Evolutionary conservation across 30 jellyfish, hydroid and myxozoan species (phyloP).

Genomic region (Hydra vulgaris): DNA sequence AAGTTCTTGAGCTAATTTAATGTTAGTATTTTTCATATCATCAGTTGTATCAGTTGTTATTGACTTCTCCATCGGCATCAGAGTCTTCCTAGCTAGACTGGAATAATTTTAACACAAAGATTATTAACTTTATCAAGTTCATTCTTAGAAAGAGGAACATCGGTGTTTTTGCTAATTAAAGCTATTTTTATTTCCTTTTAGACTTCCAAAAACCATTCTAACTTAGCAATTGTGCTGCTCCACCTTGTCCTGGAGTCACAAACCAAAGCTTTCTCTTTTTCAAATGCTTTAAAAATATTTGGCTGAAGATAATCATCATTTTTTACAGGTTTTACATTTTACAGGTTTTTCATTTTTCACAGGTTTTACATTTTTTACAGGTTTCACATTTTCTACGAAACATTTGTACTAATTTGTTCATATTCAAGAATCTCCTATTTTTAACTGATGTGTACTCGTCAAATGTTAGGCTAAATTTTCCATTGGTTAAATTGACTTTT

Average conservation of each 20-base stretch:
- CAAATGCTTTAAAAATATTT: neutral
- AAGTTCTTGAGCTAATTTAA: neutral
- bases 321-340: no score
- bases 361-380: no score
- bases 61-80: neutral
- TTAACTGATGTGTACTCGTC: no score
- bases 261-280: neutral
- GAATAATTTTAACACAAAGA: neutral
- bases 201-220: neutral
- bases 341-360: no score
- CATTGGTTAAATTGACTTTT: neutral
- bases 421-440: neutral
- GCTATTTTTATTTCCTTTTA: conserved; percentile 3
- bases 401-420: neutral
- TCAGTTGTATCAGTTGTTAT: neutral
- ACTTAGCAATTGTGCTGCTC: neutral
- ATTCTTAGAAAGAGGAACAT: neutral
- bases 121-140: neutral
- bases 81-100: neutral
- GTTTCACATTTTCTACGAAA: neutral
- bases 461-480: neutral
- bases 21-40: neutral
- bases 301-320: neutral
- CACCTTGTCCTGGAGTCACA: neutral
- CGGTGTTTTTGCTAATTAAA: neutral